Percentiles rank a stretch among this genome's conserved stretches.
These are phyloP conservation scores for Pseudomyrmex pallidus DNA, from an alignment of 1,140 invertebrate species.

Conservation along the genomic window DNA sequence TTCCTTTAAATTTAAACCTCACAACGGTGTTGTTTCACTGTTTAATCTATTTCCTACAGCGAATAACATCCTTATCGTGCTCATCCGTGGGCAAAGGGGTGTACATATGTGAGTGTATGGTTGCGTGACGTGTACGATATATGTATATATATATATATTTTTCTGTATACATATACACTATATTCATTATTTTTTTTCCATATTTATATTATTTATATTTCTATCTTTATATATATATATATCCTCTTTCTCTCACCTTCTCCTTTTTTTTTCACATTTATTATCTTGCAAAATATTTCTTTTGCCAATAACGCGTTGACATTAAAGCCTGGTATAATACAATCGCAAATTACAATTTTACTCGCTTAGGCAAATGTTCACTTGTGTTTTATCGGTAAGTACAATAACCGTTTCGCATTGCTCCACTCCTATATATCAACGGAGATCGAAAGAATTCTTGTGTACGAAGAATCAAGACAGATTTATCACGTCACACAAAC, in stretches of 20 bases:
- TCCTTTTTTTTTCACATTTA: conserved; percentile 72
- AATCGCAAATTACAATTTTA: conserved; percentile 74
- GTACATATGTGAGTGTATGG: conserved; percentile 52
- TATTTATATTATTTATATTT: conserved; percentile 74
- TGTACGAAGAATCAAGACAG: neutral
- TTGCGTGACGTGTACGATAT: conserved; percentile 52
- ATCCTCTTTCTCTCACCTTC: conserved; percentile 23
- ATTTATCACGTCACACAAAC: conserved; percentile 35
- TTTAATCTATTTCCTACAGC: conserved; percentile 68
- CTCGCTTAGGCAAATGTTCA: conserved; percentile 71
- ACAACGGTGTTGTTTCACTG: conserved; percentile 59
- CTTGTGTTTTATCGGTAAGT: conserved; percentile 66
- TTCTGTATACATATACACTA: conserved; percentile 74
- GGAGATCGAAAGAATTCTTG: conserved; percentile 9
- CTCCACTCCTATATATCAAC: conserved; percentile 10
- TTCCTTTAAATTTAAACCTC: conserved; percentile 69
- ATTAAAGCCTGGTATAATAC: conserved; percentile 80
- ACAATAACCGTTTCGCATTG: conserved; percentile 69
- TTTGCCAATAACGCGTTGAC: conserved; percentile 74
- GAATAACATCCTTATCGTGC: conserved; percentile 74
- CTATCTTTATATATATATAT: conserved; percentile 70
- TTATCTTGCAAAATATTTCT: conserved; percentile 81
- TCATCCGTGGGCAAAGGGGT: conserved; percentile 63
- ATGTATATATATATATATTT: conserved; percentile 68
- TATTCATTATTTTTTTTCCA: conserved; percentile 74